Evolutionary conservation across 2,888 invertebrate genomes (phyloP).

Genomic region (Cephus spinipes): DNA sequence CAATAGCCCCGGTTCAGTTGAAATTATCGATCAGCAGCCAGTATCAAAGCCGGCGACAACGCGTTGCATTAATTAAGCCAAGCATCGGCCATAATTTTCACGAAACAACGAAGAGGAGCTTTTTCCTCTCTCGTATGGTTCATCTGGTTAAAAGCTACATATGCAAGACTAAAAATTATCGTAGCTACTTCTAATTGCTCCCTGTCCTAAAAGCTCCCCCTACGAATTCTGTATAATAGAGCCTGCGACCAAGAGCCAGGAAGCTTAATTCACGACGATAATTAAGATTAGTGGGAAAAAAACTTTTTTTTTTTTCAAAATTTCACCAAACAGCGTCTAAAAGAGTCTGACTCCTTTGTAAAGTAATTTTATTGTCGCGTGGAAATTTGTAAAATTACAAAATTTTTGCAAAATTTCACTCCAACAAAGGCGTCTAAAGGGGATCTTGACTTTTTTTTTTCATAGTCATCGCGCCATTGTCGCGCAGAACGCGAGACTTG

Average conservation of each 20-base stretch:
- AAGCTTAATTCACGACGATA: too few species aligned
- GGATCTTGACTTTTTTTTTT: not conserved
- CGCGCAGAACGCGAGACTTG: not conserved
- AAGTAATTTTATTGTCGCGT: not conserved
- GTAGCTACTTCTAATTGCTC: not conserved
- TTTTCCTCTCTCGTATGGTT: not conserved
- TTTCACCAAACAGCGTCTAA: not conserved
- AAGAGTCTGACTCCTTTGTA: not conserved
- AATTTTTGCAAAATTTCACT: not conserved
- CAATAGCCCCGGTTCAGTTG: conserved; percentile 35
- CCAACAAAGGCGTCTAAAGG: not conserved
- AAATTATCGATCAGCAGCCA: conserved; percentile 33
- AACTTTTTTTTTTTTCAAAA: not conserved
- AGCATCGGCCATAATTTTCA: not conserved
- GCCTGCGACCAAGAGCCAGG: too few species aligned
- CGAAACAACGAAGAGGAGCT: not conserved
- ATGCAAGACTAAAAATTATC: not conserved
- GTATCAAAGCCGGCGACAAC: not conserved
- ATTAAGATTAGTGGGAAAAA: too few species aligned
- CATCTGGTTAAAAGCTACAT: not conserved
- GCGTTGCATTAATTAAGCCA: conserved; percentile 19
- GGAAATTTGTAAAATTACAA: not conserved
- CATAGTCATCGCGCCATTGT: not conserved
- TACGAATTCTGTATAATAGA: not conserved
- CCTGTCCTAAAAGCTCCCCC: not conserved